Evolutionary conservation across 2,113 vertebrate species (phyloP).

Genomic region (Rhea pennata): DNA sequence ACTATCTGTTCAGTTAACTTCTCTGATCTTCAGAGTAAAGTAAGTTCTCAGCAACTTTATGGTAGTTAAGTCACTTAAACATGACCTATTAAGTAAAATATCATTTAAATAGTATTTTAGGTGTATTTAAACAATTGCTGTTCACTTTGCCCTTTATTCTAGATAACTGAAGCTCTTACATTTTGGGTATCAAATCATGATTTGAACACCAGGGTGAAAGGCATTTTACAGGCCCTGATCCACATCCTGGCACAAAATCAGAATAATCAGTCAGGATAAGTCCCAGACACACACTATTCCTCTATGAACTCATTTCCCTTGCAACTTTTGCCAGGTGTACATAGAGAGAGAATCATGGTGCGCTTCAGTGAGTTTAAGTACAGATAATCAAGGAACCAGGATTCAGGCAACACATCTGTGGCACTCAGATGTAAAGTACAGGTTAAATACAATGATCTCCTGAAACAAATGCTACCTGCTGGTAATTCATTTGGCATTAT

Average conservation of each 20-base stretch:
- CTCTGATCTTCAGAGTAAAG: neutral
- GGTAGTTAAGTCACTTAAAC: neutral
- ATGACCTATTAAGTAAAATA: neutral
- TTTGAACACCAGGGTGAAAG: neutral
- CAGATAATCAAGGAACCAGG: neutral
- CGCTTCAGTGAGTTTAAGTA: neutral
- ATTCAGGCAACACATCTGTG: neutral
- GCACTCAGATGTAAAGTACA: neutral
- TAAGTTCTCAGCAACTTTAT: neutral
- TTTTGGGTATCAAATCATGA: neutral
- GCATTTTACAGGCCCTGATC: neutral
- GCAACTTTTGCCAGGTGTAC: neutral
- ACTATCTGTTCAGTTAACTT: neutral
- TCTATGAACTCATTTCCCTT: neutral
- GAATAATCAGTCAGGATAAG: neutral
- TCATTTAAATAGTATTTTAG: neutral
- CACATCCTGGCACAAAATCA: neutral
- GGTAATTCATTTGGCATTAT: neutral
- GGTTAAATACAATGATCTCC: neutral
- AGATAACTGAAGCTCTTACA: neutral
- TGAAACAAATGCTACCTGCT: neutral
- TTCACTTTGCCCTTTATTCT: neutral
- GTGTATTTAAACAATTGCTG: neutral
- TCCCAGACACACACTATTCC: neutral
- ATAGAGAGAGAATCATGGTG: neutral